Evolutionary conservation across 2,113 vertebrate species (phyloP), one percentile per base, ranked within the genome.

Genomic region (Rhombomys opimus): DNA sequence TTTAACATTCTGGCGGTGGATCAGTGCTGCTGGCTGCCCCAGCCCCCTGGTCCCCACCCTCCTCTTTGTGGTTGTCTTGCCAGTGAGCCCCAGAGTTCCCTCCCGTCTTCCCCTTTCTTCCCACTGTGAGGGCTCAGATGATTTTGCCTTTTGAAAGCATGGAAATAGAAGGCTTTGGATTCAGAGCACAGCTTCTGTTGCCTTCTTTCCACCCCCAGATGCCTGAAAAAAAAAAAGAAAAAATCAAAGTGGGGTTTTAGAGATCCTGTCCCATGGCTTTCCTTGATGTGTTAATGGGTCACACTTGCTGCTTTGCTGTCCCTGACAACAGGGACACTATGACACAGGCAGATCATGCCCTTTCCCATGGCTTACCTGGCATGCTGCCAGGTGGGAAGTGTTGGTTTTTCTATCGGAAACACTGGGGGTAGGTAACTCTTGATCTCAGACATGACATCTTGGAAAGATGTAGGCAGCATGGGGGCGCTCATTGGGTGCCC

Each of bases 271-370:
- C 84, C 15, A 27, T 52, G 46, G 63, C 12, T 2, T 77, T 63
- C 88, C 96, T 96, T 95, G 97, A 97, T 95, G 92, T 95, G 96
- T 63, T 97, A 95, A 93, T 91, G 96, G 96, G 76, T 97, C 92
- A 14, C 0, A 0, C 46, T 86, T 35, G 72, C 78, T 46, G 75
- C 59, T 54, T 87, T 61, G 68, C 80, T 0, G 2, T 80, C 68
- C 91, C 86, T 73, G 96, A 86, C 82, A 46, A 90, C 65, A 13
- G 89, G 67, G 93, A 94, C n/a, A 41, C 65, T n/a, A 32, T 25
- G 82, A 82, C 77, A 32, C 1, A 20, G 63, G 89, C 78, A 94
- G 76, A 52, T 68, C 30, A 30, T 7, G 50, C 41, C 90, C 50
- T 75, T 86, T 82, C 72, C 38, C 35, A 52, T 87, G 68, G 87